Conservation (phyloP, 64 coral and sea anemone species). For the Pocillopora verrucosa region DNA sequence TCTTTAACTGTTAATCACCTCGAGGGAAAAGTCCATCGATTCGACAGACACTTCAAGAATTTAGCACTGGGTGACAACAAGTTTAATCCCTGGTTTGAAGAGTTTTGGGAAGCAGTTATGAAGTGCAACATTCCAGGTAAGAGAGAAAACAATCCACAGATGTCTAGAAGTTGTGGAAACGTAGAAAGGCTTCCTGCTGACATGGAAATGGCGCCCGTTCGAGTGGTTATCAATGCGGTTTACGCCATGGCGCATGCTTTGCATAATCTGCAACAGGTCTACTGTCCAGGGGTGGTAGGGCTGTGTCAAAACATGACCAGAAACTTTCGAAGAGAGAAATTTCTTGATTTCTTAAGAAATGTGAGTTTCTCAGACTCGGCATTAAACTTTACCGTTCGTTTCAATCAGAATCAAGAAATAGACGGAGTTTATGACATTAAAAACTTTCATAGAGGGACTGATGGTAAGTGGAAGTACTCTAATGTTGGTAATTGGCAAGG, state of each 20-base stretch:
- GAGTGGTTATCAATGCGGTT: conserved; percentile 86
- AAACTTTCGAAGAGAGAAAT: conserved; percentile 39
- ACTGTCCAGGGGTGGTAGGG: conserved; percentile 37
- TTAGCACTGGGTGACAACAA: conserved; percentile 44
- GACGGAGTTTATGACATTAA: conserved; percentile 72
- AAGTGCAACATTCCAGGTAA: conserved; percentile 45
- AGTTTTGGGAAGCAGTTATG: conserved; percentile 69
- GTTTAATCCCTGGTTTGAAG: conserved; percentile 66
- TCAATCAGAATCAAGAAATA: conserved; percentile 89
- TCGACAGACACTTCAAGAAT: conserved; percentile 56
- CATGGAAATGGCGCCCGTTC: conserved; percentile 82
- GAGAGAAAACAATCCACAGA: neutral
- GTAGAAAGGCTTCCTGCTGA: conserved; percentile 50
- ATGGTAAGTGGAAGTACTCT: conserved; percentile 69
- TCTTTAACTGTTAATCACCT: conserved; percentile 80
- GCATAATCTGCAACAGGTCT: conserved; percentile 60
- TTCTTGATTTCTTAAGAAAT: conserved; percentile 71
- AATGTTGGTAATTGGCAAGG: conserved; percentile 82
- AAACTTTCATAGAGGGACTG: conserved; percentile 83
- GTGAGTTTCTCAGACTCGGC: conserved; percentile 80
- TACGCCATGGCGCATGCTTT: conserved; percentile 90
- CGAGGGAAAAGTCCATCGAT: conserved; percentile 64
- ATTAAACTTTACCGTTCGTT: conserved; percentile 62
- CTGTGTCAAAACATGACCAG: conserved; percentile 65
- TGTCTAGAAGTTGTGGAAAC: conserved; percentile 11